Conservation (phyloP, 2,113 vertebrate genomes). For the Myiagra hebetior region DNA sequence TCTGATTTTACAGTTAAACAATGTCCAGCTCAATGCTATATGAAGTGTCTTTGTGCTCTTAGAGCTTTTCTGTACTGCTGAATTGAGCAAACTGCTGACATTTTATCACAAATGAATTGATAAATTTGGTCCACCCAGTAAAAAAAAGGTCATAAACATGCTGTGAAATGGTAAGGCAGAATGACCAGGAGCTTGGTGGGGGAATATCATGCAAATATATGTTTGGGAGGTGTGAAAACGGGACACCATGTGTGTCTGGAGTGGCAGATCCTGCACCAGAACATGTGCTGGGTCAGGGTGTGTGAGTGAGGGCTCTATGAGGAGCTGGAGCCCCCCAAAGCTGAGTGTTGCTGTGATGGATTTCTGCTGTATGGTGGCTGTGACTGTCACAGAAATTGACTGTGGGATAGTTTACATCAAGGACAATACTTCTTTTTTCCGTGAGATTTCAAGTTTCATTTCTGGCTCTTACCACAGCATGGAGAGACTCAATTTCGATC, state of each 20-base stretch:
- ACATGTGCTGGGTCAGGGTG: rapidly evolving
- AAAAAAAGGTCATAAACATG: background rate
- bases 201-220: background rate
- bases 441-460: background rate
- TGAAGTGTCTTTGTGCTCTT: background rate
- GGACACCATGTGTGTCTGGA: rapidly evolving
- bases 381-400: background rate
- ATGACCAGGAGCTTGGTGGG: background rate
- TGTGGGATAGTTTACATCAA: background rate
- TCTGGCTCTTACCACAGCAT: slow-evolving; percentile 82
- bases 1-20: background rate
- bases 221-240: background rate
- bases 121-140: background rate
- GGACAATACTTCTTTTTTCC: background rate
- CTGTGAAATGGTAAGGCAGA: background rate
- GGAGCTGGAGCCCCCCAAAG: background rate
- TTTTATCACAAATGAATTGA: background rate
- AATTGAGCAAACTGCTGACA: background rate
- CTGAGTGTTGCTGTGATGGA: rapidly evolving
- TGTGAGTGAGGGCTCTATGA: background rate
- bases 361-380: background rate
- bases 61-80: background rate
- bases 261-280: background rate
- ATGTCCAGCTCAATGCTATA: background rate
- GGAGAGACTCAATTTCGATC: slow-evolving; percentile 90